A percentile compares a stretch with the other conserved stretches of the same genome.
phyloP scores from a whole-genome alignment of 2,797 vertebrate species.

The Oreonectes daqikongensis region DNA sequence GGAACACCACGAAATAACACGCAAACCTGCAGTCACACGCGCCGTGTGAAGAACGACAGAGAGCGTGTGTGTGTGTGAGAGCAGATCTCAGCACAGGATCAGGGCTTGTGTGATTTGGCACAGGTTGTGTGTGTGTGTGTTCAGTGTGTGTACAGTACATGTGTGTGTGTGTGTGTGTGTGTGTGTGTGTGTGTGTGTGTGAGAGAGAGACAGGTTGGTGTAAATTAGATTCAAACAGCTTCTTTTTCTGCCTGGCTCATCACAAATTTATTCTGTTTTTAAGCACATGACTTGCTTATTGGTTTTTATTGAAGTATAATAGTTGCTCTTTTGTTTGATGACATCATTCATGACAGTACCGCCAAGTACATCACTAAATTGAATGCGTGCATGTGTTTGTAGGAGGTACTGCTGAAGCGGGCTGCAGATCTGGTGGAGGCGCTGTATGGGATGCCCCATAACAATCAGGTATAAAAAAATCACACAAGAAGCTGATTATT shows the following conservation, averaged over 20 bases:
- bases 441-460: conserved; percentile 81
- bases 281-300: conserved; percentile 12
- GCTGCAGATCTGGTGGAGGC: conserved; percentile 82
- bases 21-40: conserved; percentile 29
- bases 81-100: conserved; percentile 30
- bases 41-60: conserved; percentile 35
- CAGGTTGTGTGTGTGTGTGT: conserved; percentile 37
- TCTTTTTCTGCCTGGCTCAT: conserved; percentile 47
- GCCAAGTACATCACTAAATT: not conserved
- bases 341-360: not conserved
- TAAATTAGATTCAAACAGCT: conserved; percentile 59
- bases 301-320: not conserved
- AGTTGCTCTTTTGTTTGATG: not conserved
- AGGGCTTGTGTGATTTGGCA: conserved; percentile 44
- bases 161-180: conserved; percentile 25
- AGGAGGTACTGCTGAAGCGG: conserved; percentile 82
- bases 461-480: conserved; percentile 73
- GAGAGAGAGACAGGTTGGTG: conserved; percentile 61
- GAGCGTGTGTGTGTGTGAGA: conserved; percentile 28
- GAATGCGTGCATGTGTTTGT: conserved; percentile 42
- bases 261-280: conserved; percentile 36
- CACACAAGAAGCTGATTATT: not conserved
- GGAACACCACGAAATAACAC: conserved; percentile 42
- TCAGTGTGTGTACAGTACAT: conserved; percentile 9
- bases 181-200: conserved; percentile 31